These are phyloP conservation scores for Chaenogobius annularis DNA, from an alignment of 2,113 vertebrate species.

Conservation along the genomic window DNA sequence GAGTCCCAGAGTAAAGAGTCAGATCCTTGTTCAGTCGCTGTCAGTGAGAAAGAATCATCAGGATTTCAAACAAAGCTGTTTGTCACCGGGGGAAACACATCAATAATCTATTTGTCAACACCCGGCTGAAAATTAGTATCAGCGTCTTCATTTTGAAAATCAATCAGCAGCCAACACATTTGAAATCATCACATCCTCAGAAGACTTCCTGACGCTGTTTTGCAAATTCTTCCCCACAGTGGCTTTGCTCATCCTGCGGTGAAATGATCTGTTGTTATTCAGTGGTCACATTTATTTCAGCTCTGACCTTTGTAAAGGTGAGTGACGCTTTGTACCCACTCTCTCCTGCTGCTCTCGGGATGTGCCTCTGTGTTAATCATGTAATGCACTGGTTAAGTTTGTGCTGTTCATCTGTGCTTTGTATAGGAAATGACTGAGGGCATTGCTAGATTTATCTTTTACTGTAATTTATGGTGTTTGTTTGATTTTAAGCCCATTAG, in stretches of 20 bases:
- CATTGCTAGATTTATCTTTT: neutral
- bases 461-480: no score
- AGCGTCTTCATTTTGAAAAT: neutral
- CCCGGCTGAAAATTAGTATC: neutral
- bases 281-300: conserved; percentile 26
- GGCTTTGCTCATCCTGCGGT: conserved; percentile 2
- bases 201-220: neutral
- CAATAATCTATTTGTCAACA: neutral
- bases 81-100: neutral
- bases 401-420: neutral
- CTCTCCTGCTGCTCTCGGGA: neutral
- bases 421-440: neutral
- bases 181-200: neutral
- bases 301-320: conserved; percentile 25
- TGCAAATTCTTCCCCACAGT: neutral
- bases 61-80: no score
- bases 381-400: conserved; percentile 12
- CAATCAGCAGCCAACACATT: neutral
- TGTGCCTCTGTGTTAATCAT: conserved; percentile 6
- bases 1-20: no score
- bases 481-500: no score
- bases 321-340: conserved; percentile 6
- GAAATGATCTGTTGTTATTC: conserved; percentile 34
- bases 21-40: no score
- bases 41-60: no score